Percentiles rank a stretch among this genome's conserved stretches.
Conservation (phyloP, 2,888 invertebrate species). For the Hydraecia micacea region DNA sequence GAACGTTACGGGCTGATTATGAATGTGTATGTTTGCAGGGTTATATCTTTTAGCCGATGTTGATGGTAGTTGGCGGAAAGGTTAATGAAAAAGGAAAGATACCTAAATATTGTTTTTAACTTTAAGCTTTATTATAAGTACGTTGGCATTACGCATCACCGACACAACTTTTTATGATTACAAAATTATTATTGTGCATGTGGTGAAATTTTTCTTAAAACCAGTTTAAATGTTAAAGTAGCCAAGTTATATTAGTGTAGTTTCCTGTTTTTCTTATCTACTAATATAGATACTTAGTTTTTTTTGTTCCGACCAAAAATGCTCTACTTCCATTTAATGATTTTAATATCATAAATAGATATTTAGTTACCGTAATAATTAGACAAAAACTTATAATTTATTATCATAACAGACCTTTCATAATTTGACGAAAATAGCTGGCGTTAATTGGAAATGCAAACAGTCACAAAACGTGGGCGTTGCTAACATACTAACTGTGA, state of each 20-base stretch:
- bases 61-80: background rate
- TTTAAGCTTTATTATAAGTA: background rate
- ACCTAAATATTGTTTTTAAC: background rate
- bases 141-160: background rate
- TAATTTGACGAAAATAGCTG: constrained; percentile 18
- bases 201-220: constrained; percentile 4
- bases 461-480: constrained; percentile 12
- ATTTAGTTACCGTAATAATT: constrained; percentile 41
- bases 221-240: background rate
- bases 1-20: too few species aligned
- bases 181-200: background rate
- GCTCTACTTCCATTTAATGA: constrained; percentile 16
- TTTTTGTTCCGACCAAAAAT: constrained; percentile 36
- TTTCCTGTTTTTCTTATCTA: constrained; percentile 36
- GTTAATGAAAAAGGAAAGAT: background rate
- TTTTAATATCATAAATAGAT: constrained; percentile 42
- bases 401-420: constrained; percentile 26
- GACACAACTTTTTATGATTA: background rate
- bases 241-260: background rate
- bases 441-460: constrained; percentile 43
- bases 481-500: background rate
- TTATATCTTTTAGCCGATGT: background rate
- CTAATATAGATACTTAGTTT: constrained; percentile 5
- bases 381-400: constrained; percentile 41
- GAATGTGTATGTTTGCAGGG: too few species aligned